Evolutionary conservation across 1,140 invertebrate species (phyloP), one percentile per base, ranked within the genome.

Genomic region (Stratiolaelaps scimitus): DNA sequence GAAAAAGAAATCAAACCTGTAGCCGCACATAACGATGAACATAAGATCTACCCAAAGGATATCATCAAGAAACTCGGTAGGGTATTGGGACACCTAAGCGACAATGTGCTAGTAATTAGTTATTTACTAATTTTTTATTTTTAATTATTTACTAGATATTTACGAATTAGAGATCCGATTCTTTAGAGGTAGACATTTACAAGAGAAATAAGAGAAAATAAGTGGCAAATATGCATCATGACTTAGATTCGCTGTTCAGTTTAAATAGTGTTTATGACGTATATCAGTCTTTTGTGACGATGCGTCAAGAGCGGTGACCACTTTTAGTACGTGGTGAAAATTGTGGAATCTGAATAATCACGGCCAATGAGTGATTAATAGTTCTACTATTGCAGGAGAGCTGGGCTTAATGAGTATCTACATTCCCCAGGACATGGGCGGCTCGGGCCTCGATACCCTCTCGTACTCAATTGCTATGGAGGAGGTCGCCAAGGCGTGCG

Each of bases 371-470:
- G 4, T 40, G 10, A 4, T 40, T 10, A 40, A 4, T 40, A 40
- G 5, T 6, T 40, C 34, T 6, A 48, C 4, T 48, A 19, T 23
- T 26, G 15, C 96, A 84, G 91, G 90, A 1, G 86, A 93, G 69
- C 76, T 96, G 0, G 93, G 93, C 15, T 78, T 96, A 0, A 86
- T 97, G 85, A 82, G 82, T 7, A 81, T 96, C n/a, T 78, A 83
- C 5, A 77, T 85, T 0, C 85, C 90, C 7, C 90, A 94, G 76
- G 81, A 84, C 29, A 79, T 85, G 26, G 91, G 91, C n/a, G 91
- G 90, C 13, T 80, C 86, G 28, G 92, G 90, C 0, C 75, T 97
- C 34, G 92, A 96, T 76, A 89, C 89, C 73, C 74, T 28, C 2
- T 43, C 44, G n/a, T 67, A 68, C 30, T 30, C 67, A 7, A 28